phyloP scores from a whole-genome alignment of 2,888 invertebrate species.

The Strigamia crassipes region DNA sequence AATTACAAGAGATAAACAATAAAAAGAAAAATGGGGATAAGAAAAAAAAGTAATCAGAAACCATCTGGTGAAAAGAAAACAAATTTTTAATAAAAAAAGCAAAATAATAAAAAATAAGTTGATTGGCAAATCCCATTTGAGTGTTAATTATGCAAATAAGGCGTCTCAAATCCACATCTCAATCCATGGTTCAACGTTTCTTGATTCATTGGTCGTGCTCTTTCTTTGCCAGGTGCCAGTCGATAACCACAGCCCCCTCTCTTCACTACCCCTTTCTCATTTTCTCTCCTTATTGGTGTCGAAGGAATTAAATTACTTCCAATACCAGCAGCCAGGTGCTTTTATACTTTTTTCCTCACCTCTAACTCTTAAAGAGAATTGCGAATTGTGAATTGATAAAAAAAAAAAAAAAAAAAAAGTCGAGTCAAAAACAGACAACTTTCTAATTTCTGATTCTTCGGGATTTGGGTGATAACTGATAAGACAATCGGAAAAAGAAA shows the following conservation, averaged over 20 bases:
- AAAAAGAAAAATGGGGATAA: neutral
- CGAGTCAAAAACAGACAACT: conserved; percentile 13
- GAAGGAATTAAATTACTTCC: conserved; percentile 23
- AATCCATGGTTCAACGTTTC: conserved; percentile 25
- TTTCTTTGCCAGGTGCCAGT: conserved; percentile 8
- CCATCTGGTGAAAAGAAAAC: neutral
- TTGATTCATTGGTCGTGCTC: conserved; percentile 19
- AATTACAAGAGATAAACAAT: conserved; percentile 14
- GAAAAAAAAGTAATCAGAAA: neutral
- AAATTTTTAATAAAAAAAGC: neutral
- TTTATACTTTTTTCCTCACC: neutral
- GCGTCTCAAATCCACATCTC: conserved; percentile 5
- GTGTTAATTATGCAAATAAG: conserved; percentile 30
- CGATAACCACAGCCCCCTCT: neutral
- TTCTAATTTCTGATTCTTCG: conserved; percentile 12
- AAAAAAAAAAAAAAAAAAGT: neutral
- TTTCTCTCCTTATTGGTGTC: conserved; percentile 11
- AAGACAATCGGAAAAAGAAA: conserved; percentile 1
- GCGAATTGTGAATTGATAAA: too few relatives aligned
- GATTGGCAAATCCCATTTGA: conserved; percentile 25
- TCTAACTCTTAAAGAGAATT: neutral
- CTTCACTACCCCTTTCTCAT: conserved; percentile 5
- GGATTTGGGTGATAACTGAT: neutral
- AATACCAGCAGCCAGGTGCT: conserved; percentile 11
- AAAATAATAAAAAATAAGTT: neutral